A percentile compares a stretch with the other conserved stretches of the same genome.
Evolutionary conservation across 2,113 vertebrate genomes (phyloP).

Genomic region (Thermophis baileyi): DNA sequence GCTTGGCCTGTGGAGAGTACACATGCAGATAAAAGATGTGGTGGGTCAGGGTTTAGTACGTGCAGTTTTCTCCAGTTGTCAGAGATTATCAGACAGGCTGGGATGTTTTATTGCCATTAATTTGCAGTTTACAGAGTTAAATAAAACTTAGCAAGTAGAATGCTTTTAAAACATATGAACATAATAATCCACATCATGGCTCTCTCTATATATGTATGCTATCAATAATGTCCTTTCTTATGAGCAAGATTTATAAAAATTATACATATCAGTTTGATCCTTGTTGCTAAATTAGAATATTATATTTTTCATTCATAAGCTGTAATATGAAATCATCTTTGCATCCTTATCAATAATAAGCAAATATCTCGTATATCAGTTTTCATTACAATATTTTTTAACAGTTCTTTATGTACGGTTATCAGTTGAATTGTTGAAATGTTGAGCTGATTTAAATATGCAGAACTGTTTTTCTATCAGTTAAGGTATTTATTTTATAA

Average conservation of each 20-base stretch:
- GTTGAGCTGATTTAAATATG: conserved; percentile 8
- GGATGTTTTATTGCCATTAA: conserved; percentile 70
- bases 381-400: neutral
- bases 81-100: conserved; percentile 72
- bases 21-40: conserved; percentile 73
- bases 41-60: conserved; percentile 67
- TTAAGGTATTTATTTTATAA: conserved; percentile 53
- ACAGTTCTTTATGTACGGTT: conserved; percentile 16
- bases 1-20: conserved; percentile 75
- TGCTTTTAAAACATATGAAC: conserved; percentile 13
- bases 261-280: conserved; percentile 9
- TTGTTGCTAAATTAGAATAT: neutral
- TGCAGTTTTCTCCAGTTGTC: conserved; percentile 71
- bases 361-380: neutral
- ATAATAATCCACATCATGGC: neutral
- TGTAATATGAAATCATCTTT: conserved; percentile 1
- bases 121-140: conserved; percentile 41
- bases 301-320: neutral
- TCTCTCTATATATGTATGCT: too few species aligned
- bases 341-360: neutral
- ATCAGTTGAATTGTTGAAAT: neutral
- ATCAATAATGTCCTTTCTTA: too few species aligned
- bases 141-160: conserved; percentile 33
- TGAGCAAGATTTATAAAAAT: conserved; percentile 13
- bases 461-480: conserved; percentile 26